These are phyloP conservation scores for Erpobdella octoculata DNA, from an alignment of 2,888 invertebrate species.

Conservation along the genomic window DNA sequence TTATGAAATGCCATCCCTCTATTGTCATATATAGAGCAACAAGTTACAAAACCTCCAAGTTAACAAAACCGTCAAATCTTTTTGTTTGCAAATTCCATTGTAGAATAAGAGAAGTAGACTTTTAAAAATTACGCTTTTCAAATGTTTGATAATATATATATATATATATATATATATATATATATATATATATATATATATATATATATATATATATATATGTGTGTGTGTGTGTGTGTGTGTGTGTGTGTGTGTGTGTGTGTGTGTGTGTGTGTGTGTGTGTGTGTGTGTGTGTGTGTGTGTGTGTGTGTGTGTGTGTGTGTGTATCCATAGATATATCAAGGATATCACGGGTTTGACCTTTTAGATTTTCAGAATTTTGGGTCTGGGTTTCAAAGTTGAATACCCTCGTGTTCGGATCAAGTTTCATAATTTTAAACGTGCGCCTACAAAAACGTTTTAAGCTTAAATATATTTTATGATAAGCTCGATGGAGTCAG, in stretches of 20 bases:
- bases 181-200: not conserved
- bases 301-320: slow-evolving; percentile 9
- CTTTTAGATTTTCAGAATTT: too few species aligned
- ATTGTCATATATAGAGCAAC: not conserved
- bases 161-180: slow-evolving; percentile 11
- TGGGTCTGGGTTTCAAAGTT: too few species aligned
- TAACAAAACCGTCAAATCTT: not conserved
- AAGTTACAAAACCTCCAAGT: not conserved
- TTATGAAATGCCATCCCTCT: not conserved
- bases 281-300: slow-evolving; percentile 16
- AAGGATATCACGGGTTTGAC: too few species aligned
- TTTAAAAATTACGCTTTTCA: not conserved
- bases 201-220: not conserved
- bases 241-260: slow-evolving; percentile 2
- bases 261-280: slow-evolving; percentile 13
- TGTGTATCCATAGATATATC: slow-evolving; percentile 5
- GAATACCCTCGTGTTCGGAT: too few species aligned
- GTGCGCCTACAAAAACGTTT: too few species aligned
- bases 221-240: slow-evolving; percentile 14
- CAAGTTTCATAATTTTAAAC: too few species aligned
- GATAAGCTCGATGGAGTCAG: too few species aligned
- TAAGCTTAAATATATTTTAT: too few species aligned
- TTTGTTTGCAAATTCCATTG: not conserved
- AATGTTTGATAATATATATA: too few species aligned
- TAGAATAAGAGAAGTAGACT: not conserved